phyloP scores from a whole-genome alignment of 2,797 vertebrate genomes.

The Pseudocheirus occidentalis region DNA sequence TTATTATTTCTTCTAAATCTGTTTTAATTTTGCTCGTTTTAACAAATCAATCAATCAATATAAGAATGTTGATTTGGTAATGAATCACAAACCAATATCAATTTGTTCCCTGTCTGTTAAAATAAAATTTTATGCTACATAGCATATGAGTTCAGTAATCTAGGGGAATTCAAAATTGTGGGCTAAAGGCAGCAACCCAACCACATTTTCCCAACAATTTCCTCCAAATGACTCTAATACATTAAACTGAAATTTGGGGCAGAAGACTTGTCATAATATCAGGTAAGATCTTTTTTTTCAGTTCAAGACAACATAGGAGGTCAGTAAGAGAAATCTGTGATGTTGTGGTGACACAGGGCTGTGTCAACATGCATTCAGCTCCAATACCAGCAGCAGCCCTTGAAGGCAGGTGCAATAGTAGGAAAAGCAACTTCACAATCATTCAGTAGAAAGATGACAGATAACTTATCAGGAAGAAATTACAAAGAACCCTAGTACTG shows the following conservation, averaged over 20 bases:
- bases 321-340: no score
- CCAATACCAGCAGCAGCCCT: neutral
- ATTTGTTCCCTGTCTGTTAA: neutral
- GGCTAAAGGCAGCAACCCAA: neutral
- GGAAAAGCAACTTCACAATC: neutral
- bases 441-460: neutral
- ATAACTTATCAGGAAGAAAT: neutral
- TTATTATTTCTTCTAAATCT: neutral
- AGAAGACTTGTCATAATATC: neutral
- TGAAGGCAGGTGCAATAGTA: neutral
- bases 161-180: neutral
- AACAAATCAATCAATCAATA: no score
- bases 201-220: neutral
- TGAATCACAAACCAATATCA: neutral
- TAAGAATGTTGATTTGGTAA: no score
- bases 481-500: no score
- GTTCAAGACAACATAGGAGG: no score
- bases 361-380: neutral
- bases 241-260: neutral
- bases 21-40: neutral
- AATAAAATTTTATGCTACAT: neutral
- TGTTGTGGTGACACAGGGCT: neutral
- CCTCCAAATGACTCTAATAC: neutral
- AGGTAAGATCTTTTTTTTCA: neutral
- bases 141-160: neutral